Base-by-base conservation (phyloP, 1,140 invertebrate species). In the Macrobrachium rosenbergii region DNA sequence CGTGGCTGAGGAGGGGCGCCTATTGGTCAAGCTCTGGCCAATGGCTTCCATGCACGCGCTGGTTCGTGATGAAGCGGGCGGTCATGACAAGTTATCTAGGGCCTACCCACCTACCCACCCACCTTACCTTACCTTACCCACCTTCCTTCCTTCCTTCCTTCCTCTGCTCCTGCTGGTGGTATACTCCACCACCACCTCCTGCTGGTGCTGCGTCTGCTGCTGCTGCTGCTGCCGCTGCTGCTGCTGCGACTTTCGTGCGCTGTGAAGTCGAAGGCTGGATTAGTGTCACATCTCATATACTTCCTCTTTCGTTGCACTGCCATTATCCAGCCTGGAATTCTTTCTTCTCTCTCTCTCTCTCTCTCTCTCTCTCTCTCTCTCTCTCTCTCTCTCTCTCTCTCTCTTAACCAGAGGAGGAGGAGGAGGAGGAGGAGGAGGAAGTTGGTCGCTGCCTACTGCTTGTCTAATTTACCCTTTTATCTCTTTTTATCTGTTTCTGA, bases 1-100 rank as follows among this genome's bases (percentile, higher is more conserved):
- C 83, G 76, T 86, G 83, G 83, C 59, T 80, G 83, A 86, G 64
- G 83, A 80, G 52, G 45, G 58, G 37, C 77, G 67, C 63, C 83
- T 76, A 86, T 86, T 86, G 83, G 83, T 86, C 83, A 86, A 86
- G 83, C 83, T 63, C 67, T 43, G 77, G 77, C 83, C 83, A 86
- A 86, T 86, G 77, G 83, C 16, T 86, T 86, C 45, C 83, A 80
- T 86, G 83, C 83, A 86, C 72, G 83, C 83, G 79, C 79, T 77
- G 79, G 83, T 80, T 86, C 72, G 76, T 86, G 83, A 86, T 45
- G 83, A 67, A 62, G 63, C 45, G 45, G 83, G 2, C 52, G 37
- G 69, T 72, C 69, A 72, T 72, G 69, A 72, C 37, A 43, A 23
- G 23, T 14, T n/a, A 28, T 28, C 69, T 28, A 17, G 19, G 69